Evolutionary conservation across 2,888 invertebrate species (phyloP).

Genomic region (Aricia artaxerxes): DNA sequence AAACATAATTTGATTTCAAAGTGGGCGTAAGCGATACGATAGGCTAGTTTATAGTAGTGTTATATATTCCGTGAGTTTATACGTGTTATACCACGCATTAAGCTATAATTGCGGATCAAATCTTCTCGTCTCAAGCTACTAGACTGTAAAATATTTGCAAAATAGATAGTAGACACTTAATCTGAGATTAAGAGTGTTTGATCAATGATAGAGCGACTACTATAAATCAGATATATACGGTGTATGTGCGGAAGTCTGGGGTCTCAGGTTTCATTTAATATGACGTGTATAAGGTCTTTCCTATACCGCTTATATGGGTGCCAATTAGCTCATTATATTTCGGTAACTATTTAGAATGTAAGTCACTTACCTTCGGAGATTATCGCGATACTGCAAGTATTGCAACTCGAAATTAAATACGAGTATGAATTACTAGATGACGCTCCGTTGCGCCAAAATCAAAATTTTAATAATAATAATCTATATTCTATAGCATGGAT

Average conservation of each 20-base stretch:
- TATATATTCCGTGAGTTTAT: no score
- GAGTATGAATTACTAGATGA: no score
- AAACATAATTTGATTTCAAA: no score
- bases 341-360: slow-evolving; percentile 24
- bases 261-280: slow-evolving; percentile 31
- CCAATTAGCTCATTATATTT: slow-evolving; percentile 22
- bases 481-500: no score
- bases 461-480: no score
- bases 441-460: no score
- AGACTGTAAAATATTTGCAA: not conserved
- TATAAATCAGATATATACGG: slow-evolving; percentile 37
- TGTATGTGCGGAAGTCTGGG: slow-evolving; percentile 35
- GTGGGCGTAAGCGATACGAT: no score
- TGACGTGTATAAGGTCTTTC: slow-evolving; percentile 31
- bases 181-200: slow-evolving; percentile 31
- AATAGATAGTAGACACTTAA: not conserved
- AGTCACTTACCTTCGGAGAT: not conserved
- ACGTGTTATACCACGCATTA: no score
- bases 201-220: slow-evolving; percentile 31
- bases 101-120: not conserved
- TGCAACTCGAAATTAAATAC: not conserved
- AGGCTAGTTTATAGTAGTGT: no score
- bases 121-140: not conserved
- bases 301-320: slow-evolving; percentile 31
- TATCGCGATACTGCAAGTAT: not conserved